A percentile compares a stretch with the other conserved stretches of the same genome.
Evolutionary conservation across 2,888 invertebrate species (phyloP).

Genomic region (Apoda limacodes): DNA sequence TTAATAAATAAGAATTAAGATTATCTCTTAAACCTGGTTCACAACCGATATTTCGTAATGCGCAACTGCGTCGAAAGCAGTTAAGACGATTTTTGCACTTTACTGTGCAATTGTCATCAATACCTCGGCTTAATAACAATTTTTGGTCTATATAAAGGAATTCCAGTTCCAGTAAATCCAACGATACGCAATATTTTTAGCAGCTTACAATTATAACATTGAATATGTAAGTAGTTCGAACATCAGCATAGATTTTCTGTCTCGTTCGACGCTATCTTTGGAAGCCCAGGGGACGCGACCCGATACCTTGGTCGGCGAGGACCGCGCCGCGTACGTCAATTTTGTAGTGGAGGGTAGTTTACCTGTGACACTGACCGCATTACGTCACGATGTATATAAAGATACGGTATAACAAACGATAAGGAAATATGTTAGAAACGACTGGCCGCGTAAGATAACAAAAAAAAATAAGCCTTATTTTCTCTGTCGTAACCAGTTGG

Average conservation of each 20-base stretch:
- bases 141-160: too few relatives aligned
- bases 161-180: too few relatives aligned
- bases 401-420: constrained; percentile 2
- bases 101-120: too few relatives aligned
- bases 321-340: too few relatives aligned
- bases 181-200: constrained; percentile 8
- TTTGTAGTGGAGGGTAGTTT: too few relatives aligned
- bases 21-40: too few relatives aligned
- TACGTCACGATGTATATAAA: not conserved
- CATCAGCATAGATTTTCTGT: constrained; percentile 6
- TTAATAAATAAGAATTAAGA: too few relatives aligned
- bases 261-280: not conserved
- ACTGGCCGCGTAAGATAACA: constrained; percentile 7
- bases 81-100: too few relatives aligned
- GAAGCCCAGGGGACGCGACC: not conserved
- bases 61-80: too few relatives aligned
- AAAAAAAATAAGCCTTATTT: not conserved
- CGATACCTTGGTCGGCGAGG: not conserved
- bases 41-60: too few relatives aligned
- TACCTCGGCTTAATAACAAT: too few relatives aligned
- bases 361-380: constrained; percentile 1
- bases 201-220: constrained; percentile 1
- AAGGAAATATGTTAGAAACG: not conserved
- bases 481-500: too few relatives aligned
- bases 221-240: constrained; percentile 9